These are phyloP conservation scores for Trochalopteron elliotii DNA, from an alignment of 2,113 vertebrate genomes.

Conservation along the genomic window DNA sequence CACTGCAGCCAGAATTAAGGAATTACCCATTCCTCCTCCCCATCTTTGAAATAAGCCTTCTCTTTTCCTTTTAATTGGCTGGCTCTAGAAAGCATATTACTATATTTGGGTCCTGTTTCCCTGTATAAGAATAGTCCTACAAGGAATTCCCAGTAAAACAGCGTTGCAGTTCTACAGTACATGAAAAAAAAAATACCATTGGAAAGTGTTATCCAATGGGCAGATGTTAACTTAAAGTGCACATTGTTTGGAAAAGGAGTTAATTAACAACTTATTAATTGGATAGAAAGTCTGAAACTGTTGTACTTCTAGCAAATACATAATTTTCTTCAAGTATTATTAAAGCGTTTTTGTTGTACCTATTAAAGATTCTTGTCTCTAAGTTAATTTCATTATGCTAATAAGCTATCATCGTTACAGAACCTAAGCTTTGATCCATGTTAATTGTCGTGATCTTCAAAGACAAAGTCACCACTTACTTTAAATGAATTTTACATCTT, in stretches of 20 bases:
- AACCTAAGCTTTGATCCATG: conserved; percentile 99
- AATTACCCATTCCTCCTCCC: conserved; percentile 39
- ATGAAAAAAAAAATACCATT: conserved; percentile 33
- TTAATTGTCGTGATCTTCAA: conserved; percentile 99
- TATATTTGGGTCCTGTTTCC: conserved; percentile 55
- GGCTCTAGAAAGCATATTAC: conserved; percentile 29
- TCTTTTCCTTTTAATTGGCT: conserved; percentile 23
- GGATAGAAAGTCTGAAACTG: conserved; percentile 96
- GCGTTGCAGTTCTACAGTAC: background rate
- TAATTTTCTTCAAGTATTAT: conserved; percentile 98
- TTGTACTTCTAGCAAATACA: conserved; percentile 98
- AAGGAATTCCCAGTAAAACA: conserved; percentile 57
- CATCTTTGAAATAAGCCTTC: conserved; percentile 21
- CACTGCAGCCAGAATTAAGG: conserved; percentile 32
- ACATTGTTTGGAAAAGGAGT: conserved; percentile 86
- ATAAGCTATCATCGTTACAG: conserved; percentile 97
- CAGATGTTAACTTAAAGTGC: conserved; percentile 83
- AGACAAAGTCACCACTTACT: conserved; percentile 99
- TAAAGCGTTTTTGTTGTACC: conserved; percentile 97
- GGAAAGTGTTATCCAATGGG: conserved; percentile 76
- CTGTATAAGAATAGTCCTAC: conserved; percentile 37
- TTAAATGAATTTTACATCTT: conserved; percentile 99
- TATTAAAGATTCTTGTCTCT: conserved; percentile 99
- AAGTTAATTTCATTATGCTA: conserved; percentile 99
- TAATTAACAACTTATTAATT: conserved; percentile 99